Evolutionary conservation across 1,140 invertebrate genomes (phyloP).

Genomic region (Lasaia peninsularis): DNA sequence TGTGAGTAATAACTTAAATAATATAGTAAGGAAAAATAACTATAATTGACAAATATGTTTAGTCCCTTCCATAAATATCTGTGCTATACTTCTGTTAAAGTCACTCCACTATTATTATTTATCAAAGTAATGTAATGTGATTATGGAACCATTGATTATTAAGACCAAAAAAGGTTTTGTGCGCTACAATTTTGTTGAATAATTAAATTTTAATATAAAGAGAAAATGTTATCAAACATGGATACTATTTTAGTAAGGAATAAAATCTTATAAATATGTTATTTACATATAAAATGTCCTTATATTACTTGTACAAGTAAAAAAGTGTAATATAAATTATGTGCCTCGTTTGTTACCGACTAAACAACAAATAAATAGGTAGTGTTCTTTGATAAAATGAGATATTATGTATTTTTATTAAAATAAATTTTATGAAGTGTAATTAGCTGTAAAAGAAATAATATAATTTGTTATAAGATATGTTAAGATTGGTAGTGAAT

Average conservation of each 20-base stretch:
- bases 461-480: constrained; percentile 75
- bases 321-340: constrained; percentile 50
- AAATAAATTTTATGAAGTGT: constrained; percentile 70
- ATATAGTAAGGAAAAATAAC: too few relatives aligned
- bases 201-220: constrained; percentile 30
- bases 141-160: constrained; percentile 68
- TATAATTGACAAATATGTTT: neutral
- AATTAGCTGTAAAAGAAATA: constrained; percentile 71
- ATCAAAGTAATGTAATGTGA: constrained; percentile 55
- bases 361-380: constrained; percentile 60
- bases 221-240: constrained; percentile 28
- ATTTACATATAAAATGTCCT: constrained; percentile 15
- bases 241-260: constrained; percentile 23
- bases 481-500: constrained; percentile 56
- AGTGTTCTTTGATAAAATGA: constrained; percentile 71
- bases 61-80: neutral
- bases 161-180: constrained; percentile 60
- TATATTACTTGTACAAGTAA: constrained; percentile 21
- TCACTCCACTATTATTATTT: constrained; percentile 27
- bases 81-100: constrained; percentile 6
- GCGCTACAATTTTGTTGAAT: constrained; percentile 56
- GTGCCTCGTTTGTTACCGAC: constrained; percentile 72
- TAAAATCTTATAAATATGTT: constrained; percentile 15
- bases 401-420: constrained; percentile 72
- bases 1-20: too few relatives aligned